Percentiles rank a stretch among this genome's conserved stretches.
phyloP scores from a whole-genome alignment of 2,797 vertebrate genomes.

The Sternarchorhynchus goeldii region DNA sequence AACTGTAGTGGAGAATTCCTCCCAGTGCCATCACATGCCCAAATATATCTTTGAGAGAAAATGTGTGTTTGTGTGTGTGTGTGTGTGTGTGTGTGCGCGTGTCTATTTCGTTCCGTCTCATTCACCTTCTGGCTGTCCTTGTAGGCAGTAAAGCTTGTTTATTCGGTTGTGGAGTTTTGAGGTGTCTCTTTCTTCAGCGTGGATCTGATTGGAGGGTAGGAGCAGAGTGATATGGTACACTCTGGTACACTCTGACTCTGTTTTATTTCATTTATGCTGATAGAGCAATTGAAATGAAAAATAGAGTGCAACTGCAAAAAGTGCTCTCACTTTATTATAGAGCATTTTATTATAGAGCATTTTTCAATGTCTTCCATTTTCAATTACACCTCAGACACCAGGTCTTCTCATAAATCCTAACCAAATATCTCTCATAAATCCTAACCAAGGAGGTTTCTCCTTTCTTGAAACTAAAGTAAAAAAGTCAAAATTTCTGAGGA shows the following conservation, averaged over 20 bases:
- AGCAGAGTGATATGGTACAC: slow-evolving; percentile 13
- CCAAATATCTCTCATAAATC: slow-evolving; percentile 15
- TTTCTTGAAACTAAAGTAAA: slow-evolving; percentile 20
- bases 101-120: neutral
- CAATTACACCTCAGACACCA: slow-evolving; percentile 26
- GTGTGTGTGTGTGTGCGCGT: neutral
- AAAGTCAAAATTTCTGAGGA: slow-evolving; percentile 24
- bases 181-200: neutral
- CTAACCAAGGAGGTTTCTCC: slow-evolving; percentile 1
- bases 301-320: slow-evolving; percentile 19
- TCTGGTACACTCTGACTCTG: neutral
- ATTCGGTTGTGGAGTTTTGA: slow-evolving; percentile 13
- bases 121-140: slow-evolving; percentile 16
- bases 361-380: slow-evolving; percentile 41
- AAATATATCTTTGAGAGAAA: neutral
- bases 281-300: slow-evolving; percentile 16
- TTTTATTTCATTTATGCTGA: slow-evolving; percentile 29
- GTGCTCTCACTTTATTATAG: slow-evolving; percentile 6
- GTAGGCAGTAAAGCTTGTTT: slow-evolving; percentile 1
- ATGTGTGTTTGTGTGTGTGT: neutral
- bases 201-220: neutral
- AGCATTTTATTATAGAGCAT: slow-evolving; percentile 28
- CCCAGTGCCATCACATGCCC: neutral
- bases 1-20: neutral
- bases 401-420: slow-evolving; percentile 24